Base-by-base conservation (phyloP, 2,113 vertebrate genomes). In the Xerus inauris region DNA sequence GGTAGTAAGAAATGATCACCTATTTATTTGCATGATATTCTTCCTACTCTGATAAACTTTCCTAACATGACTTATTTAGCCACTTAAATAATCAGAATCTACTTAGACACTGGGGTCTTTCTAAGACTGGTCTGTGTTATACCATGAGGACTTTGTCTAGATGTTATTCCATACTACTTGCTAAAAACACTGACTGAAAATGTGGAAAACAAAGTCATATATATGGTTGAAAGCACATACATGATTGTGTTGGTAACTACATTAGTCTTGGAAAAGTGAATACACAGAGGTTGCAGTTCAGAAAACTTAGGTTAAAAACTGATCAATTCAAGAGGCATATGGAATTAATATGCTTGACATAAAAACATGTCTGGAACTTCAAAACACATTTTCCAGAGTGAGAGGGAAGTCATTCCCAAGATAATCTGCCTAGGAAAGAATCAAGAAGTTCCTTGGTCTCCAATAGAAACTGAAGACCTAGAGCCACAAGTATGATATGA, bases 21-120 rank as follows among this genome's bases (percentile, higher is more conserved):
- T 4, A 93, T n/a, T 54, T 4, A 93, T n/a, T 54, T 91, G 30
- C 13, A 87, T 42, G 65, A 64, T 4, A 73, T 10, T 79, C 76
- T 86, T 84, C 47, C 84, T 45, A 77, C 35, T 32, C 65, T 45
- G 87, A 69, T 32, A 92, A 69, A 83, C 77, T 38, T 89, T 76
- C n/a, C 69, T 69, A 75, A 90, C 11, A 87, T 62, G 5, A 90
- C 57, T 80, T 95, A 88, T 92, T 13, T 69, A 90, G 59, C 9
- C n/a, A 87, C 35, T 90, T 79, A 88, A 76, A 71, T 45, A 81
- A 93, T 69, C 24, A 93, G 54, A 88, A 89, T 11, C 20, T 75
- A 69, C 47, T 62, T 42, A 85, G 51, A 72, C 42, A 91, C 24
- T 35, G 12, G 17, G 86, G 19, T 64, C 54, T 30, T 89, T 84